Conservation (phyloP, 2,113 vertebrate species). For the Indri indri region DNA sequence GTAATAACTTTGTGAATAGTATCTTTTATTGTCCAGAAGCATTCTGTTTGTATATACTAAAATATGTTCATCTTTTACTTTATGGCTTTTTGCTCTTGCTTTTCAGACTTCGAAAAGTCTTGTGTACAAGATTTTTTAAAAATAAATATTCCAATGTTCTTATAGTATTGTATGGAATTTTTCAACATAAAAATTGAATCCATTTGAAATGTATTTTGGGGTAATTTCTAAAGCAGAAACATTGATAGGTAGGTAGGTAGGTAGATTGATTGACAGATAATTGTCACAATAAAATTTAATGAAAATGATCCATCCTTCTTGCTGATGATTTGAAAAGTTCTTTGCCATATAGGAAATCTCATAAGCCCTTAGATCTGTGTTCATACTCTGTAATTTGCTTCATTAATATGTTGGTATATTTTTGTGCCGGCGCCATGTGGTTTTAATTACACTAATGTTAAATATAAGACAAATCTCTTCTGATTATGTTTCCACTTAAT, state of each 20-base stretch:
- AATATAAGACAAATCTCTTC: background rate
- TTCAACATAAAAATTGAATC: background rate
- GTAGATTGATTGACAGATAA: background rate
- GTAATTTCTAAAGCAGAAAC: background rate
- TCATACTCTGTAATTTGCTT: background rate
- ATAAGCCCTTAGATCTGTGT: background rate
- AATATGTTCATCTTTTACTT: background rate
- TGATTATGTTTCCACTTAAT: background rate
- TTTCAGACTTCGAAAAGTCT: background rate
- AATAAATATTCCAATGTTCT: background rate
- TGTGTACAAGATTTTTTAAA: background rate
- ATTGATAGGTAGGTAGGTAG: background rate
- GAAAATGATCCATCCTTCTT: background rate
- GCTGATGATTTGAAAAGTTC: background rate
- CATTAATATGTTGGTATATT: background rate
- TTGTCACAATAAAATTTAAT: background rate
- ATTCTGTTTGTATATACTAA: background rate
- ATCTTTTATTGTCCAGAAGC: background rate
- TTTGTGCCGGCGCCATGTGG: background rate
- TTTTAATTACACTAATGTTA: conserved; percentile 10
- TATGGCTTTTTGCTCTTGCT: background rate
- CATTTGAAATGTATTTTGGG: background rate
- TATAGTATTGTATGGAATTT: background rate
- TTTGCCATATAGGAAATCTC: background rate
- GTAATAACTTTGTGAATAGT: background rate